These are phyloP conservation scores for Lycia hirtaria DNA, from an alignment of 2,888 invertebrate species.

Conservation along the genomic window DNA sequence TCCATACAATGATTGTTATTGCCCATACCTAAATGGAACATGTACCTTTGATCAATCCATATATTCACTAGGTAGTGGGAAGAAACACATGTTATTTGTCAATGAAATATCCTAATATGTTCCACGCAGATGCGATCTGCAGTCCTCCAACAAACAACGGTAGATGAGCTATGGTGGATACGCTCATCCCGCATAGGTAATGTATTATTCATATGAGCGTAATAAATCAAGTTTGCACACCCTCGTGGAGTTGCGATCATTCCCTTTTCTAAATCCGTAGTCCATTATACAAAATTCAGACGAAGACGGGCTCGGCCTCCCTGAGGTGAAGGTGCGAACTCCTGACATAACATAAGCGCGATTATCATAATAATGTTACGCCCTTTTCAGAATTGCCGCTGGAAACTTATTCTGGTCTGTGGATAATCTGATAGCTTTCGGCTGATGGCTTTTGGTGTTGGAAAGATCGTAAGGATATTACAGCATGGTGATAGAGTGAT, in stretches of 20 bases:
- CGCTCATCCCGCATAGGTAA: constrained; percentile 58
- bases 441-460: too few relatives aligned
- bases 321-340: constrained; percentile 44
- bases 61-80: constrained; percentile 4
- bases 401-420: constrained; percentile 28
- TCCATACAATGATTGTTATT: too few relatives aligned
- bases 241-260: constrained; percentile 58
- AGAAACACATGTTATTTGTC: constrained; percentile 33
- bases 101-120: constrained; percentile 46
- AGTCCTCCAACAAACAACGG: constrained; percentile 52
- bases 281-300: constrained; percentile 57
- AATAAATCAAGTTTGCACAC: constrained; percentile 67
- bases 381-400: constrained; percentile 20
- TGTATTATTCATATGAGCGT: constrained; percentile 68
- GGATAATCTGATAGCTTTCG: constrained; percentile 6
- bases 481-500: too few relatives aligned
- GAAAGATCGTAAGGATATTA: too few relatives aligned
- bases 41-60: not conserved
- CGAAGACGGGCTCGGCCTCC: constrained; percentile 40
- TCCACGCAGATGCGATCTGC: constrained; percentile 43
- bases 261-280: constrained; percentile 57
- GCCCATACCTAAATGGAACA: not conserved
- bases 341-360: constrained; percentile 39
- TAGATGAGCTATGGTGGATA: constrained; percentile 56
- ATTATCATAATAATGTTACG: constrained; percentile 43